Evolutionary conservation across 2,113 vertebrate genomes (phyloP), one percentile per base, ranked within the genome.

Genomic region (Lagenorhynchus albirostris): DNA sequence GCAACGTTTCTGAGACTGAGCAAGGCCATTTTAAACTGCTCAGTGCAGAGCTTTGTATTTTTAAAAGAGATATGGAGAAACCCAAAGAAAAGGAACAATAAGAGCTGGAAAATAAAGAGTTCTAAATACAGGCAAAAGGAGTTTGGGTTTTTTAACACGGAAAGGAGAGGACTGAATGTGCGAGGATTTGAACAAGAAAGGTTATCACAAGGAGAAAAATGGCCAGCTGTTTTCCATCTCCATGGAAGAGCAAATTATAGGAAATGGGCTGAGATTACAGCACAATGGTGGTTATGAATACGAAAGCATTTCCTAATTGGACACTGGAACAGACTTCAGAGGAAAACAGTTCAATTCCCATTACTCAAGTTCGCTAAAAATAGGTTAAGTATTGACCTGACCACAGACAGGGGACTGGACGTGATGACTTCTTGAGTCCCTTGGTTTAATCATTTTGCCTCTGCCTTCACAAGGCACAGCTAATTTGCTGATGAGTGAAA

Each of bases 191-290:
- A 93, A 80, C 38, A 60, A 91, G 83, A 96, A 89, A 92, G 58
- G 95, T 90, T 62, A 95, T 95, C 63, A 83, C 50, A 11, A 29
- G 38, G 70, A 88, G 82, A 68, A 53, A 95, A 96, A 82, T 68
- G 44, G 87, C 63, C 94, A 96, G 87, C 95, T 97, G 95, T 94
- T 97, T 94, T 96, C 87, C 53, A 89, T 96, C 79, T 96, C 93
- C 70, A 36, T 2, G 44, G 68, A 96, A 29, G 79, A 91, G 91
- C 60, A 96, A 93, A 97, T 94, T 81, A 67, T 94, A 90, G 94
- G 95, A 96, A 98, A 95, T 81, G 44, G 97, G 89, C 63, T 55
- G 80, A 96, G 94, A 92, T 23, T 98, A 84, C 83, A 83, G 84
- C 20, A 33, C 62, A 80, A 85, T 93, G 93, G 93, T 74, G 91